These are phyloP conservation scores for Tribolium freemani DNA, from an alignment of 2,888 invertebrate species.

Conservation along the genomic window DNA sequence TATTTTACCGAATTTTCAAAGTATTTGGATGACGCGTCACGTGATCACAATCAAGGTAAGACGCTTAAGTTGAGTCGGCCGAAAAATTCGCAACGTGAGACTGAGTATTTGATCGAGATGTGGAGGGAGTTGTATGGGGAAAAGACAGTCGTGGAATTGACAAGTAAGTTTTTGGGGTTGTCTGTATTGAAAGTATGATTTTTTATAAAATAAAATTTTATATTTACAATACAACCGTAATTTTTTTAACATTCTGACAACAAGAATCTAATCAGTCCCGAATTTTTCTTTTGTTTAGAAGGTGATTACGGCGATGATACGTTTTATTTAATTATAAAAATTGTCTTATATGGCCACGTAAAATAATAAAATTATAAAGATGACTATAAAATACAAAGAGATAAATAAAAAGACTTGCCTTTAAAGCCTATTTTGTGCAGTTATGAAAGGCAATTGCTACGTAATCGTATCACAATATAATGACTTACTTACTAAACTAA, in stretches of 20 bases:
- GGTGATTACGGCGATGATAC: not conserved
- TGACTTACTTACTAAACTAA: not conserved
- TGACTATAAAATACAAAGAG: not conserved
- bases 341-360: not conserved
- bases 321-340: too few relatives aligned
- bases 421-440: not conserved
- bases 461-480: conserved; percentile 10
- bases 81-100: conserved; percentile 41
- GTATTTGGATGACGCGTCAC: conserved; percentile 5
- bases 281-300: not conserved
- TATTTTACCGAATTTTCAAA: conserved; percentile 54
- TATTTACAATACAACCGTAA: conserved; percentile 28
- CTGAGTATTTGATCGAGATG: conserved; percentile 50
- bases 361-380: not conserved
- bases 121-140: conserved; percentile 53
- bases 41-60: conserved; percentile 3
- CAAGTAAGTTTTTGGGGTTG: conserved; percentile 11
- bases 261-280: conserved; percentile 28
- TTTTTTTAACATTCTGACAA: conserved; percentile 8
- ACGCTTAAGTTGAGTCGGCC: conserved; percentile 15
- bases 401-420: not conserved
- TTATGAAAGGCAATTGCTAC: conserved; percentile 1
- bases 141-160: conserved; percentile 34
- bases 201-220: conserved; percentile 32
- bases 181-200: conserved; percentile 18